These are phyloP conservation scores for Gisinianus flammeolus DNA, from an alignment of 2,888 invertebrate species.

Conservation along the genomic window DNA sequence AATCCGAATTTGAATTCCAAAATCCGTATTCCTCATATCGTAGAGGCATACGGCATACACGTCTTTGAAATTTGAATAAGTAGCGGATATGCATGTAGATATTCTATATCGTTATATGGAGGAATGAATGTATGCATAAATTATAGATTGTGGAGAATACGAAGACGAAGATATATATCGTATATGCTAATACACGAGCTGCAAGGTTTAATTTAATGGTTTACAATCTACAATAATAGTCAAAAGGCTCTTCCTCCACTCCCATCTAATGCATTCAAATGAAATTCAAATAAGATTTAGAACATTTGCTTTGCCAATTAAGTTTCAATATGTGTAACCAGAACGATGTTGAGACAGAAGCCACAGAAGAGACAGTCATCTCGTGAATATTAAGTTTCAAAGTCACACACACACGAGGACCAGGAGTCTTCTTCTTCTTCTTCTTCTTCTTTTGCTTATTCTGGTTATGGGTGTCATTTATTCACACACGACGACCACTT, in stretches of 20 bases:
- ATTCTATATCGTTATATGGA: too few relatives aligned
- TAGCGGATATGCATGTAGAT: too few relatives aligned
- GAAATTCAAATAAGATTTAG: conserved; percentile 21
- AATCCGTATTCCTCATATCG: too few relatives aligned
- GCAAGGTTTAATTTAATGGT: conserved; percentile 20
- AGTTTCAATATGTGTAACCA: conserved; percentile 2
- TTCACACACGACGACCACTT: too few relatives aligned
- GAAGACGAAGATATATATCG: too few relatives aligned
- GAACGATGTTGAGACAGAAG: neutral
- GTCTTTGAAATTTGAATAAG: too few relatives aligned
- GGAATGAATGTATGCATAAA: neutral
- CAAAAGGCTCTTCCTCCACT: neutral
- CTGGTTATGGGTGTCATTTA: too few relatives aligned
- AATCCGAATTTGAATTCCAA: neutral
- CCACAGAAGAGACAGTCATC: too few relatives aligned
- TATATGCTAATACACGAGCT: neutral
- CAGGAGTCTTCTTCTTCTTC: too few relatives aligned
- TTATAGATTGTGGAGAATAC: neutral
- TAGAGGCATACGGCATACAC: neutral
- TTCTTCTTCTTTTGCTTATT: too few relatives aligned
- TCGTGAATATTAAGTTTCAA: too few relatives aligned
- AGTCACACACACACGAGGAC: too few relatives aligned
- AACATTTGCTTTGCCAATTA: conserved; percentile 16
- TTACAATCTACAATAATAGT: conserved; percentile 1
- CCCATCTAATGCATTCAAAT: conserved; percentile 21